Base-by-base conservation (phyloP, 2,888 invertebrate genomes). In the Teleiodes luculella region DNA sequence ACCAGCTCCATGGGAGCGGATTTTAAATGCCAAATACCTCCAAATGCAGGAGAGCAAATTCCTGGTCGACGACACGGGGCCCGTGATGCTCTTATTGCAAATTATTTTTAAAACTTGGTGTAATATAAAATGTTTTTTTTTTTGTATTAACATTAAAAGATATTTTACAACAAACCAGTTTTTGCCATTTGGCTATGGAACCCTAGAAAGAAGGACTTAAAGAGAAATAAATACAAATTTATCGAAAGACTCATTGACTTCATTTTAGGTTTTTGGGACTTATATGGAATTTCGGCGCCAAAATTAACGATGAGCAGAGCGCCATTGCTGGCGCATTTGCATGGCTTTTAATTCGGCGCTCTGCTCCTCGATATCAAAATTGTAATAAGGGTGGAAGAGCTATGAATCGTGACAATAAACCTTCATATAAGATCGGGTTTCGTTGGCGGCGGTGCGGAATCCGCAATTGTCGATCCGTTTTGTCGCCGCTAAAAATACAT, bases 1-100 rank as follows among this genome's bases (percentile, higher is more conserved):
- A 11, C 55, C 60, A 36, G 54, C 52, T 7, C 52, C 58, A 16
- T 57, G 57, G 57, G n/a, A n/a, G n/a, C n/a, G n/a, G n/a, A n/a
- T n/a, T n/a, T n/a, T n/a, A n/a, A n/a, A n/a, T n/a, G n/a, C n/a
- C n/a, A n/a, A n/a, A n/a, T n/a, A n/a, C n/a, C n/a, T n/a, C n/a
- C n/a, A n/a, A n/a, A n/a, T n/a, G n/a, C n/a, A 33, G 46, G 54
- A 35, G 54, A 54, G n/a, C 48, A 48, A n/a, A 56, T 57, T 8
- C 11, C 43, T 43, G 2, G 11, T 43, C 8, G 8, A 20, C 20
- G 43, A 6, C 18, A 24, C 20, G 2, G 1, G 24, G 43, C 43
- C 2, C 43, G 20, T 20, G 11, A 43, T 2, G 43, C 43, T 10
- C 10, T 43, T 43, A 43, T 43, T 6, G 1, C 2, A 20, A 24